Evolutionary conservation across 2,113 vertebrate genomes (phyloP).

Genomic region (Emydocephalus ijimae): DNA sequence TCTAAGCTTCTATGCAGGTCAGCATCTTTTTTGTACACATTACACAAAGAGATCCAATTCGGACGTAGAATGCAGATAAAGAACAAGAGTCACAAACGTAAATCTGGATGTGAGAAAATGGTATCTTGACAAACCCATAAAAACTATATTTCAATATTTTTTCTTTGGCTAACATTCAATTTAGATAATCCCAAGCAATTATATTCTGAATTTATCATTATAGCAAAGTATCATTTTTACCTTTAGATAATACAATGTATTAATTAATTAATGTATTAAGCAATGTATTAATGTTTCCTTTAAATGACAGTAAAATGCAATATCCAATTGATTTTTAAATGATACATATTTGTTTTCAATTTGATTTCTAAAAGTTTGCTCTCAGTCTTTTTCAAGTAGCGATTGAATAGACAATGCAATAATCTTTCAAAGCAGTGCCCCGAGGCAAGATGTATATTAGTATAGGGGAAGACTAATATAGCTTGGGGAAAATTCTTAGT

Average conservation of each 20-base stretch:
- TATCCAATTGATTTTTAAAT: background rate
- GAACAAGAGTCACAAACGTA: background rate
- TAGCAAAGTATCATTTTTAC: slow-evolving; percentile 11
- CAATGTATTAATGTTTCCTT: background rate
- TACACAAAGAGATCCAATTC: background rate
- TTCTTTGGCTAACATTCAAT: background rate
- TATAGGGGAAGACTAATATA: background rate
- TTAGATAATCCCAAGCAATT: slow-evolving; percentile 10
- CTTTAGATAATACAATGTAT: background rate
- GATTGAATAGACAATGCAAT: background rate
- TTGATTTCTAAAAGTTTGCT: background rate
- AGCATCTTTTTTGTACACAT: background rate
- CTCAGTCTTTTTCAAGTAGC: background rate
- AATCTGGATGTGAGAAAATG: slow-evolving; percentile 1
- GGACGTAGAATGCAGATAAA: background rate
- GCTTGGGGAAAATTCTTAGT: background rate
- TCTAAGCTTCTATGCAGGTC: background rate
- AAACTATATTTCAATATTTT: background rate
- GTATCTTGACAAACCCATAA: slow-evolving; percentile 1
- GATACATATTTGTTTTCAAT: background rate
- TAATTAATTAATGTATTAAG: background rate
- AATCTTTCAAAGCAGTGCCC: slow-evolving; percentile 1
- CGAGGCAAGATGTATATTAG: background rate
- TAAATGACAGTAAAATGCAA: background rate
- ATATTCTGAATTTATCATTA: background rate